Evolutionary conservation across 2,113 vertebrate species (phyloP).

Genomic region (human): DNA sequence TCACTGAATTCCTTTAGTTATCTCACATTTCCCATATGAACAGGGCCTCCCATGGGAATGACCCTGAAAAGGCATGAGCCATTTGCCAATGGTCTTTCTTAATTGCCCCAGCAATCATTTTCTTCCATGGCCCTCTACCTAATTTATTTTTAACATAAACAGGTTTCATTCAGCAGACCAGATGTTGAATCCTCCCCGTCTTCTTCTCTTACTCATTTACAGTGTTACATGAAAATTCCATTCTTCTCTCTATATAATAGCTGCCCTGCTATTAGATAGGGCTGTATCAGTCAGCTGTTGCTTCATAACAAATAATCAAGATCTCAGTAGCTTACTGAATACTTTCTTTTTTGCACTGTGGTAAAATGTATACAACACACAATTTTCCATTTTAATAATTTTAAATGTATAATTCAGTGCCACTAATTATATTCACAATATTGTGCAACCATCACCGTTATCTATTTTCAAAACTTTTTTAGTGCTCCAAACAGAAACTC

Average conservation of each 20-base stretch:
- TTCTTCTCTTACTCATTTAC: not conserved
- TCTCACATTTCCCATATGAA: not conserved
- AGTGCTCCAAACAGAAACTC: not conserved
- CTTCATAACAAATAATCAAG: constrained; percentile 25
- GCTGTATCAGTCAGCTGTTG: not conserved
- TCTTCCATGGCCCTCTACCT: not conserved
- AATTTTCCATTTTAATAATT: not conserved
- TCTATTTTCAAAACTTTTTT: constrained; percentile 1
- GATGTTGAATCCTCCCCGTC: not conserved
- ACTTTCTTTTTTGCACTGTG: not conserved
- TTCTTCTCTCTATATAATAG: not conserved
- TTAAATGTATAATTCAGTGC: not conserved
- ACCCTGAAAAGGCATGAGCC: not conserved
- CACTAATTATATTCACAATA: not conserved
- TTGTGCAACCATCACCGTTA: not conserved
- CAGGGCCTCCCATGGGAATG: not conserved
- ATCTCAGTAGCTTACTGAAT: not conserved
- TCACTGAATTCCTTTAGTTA: not conserved
- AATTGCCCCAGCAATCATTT: not conserved
- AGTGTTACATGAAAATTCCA: not conserved
- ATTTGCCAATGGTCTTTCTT: constrained; percentile 8
- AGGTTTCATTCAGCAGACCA: constrained; percentile 21
- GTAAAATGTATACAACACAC: not conserved
- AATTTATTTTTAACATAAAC: constrained; percentile 19
- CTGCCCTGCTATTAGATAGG: not conserved